Base-by-base conservation (phyloP, 1,140 invertebrate species). In the Drosophila rufa region DNA sequence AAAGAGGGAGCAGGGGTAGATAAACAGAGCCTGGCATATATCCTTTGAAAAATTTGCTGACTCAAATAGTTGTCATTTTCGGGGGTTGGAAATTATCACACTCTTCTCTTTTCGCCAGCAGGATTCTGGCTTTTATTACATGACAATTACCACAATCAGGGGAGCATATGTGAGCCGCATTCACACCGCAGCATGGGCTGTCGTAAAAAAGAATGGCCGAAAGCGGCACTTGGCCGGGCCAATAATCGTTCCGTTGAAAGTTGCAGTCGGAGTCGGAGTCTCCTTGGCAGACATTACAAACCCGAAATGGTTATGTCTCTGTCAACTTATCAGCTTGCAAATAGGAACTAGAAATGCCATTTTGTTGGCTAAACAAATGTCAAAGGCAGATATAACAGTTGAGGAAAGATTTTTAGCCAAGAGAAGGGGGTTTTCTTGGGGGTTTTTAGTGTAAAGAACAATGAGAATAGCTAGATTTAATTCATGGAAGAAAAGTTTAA, bases 81-180 rank as follows among this genome's bases (percentile, higher is more conserved):
- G 46, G 36, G 40, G 67, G 83, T 83, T 74, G 58, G 66, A 59
- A 55, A 55, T 62, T 50, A 36, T 36, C 46, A 43, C 59, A 40
- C 36, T 58, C 61, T 58, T 53, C 61, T 55, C 58, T 62, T 58
- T 46, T 38, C 22, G 12, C 46, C 33, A 25, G 33, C 25, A 27
- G 25, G 56, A 57, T 56, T 47, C 42, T 45, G 45, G 47, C 60
- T 84, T 87, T 87, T 87, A 90, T 87, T 84, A 90, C 75, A 90
- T 81, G 84, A 90, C 84, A 87, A 87, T 87, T 90, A 85, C 84
- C 68, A 81, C 84, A 90, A 87, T 87, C 84, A 66, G 58, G 79
- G 60, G 56, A 66, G 55, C 83, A 87, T 73, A 82, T 77, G 84
- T 51, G 84, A 74, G 58, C 62, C 77, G 48, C 67, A 73, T 85